These are phyloP conservation scores for Apis cerana DNA, from an alignment of 1,140 invertebrate species.

Conservation along the genomic window DNA sequence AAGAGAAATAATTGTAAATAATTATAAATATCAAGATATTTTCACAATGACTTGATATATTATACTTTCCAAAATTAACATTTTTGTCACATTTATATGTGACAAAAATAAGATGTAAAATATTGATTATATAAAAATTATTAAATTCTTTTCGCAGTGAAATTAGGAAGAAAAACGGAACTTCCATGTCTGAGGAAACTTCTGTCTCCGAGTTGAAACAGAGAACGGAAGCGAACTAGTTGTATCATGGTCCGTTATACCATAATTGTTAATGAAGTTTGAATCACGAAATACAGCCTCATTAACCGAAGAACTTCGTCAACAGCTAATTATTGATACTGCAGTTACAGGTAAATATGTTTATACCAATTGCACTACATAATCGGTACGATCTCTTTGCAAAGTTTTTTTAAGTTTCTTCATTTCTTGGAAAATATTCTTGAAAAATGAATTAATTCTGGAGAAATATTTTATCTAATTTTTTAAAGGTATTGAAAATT, in stretches of 20 bases:
- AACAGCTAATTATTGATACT: neutral
- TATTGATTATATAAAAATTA: too few species aligned
- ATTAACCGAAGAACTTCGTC: neutral
- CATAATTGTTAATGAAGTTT: neutral
- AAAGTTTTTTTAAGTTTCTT: too few species aligned
- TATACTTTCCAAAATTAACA: too few species aligned
- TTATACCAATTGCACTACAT: neutral
- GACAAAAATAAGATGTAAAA: too few species aligned
- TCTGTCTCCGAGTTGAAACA: neutral
- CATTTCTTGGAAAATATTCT: too few species aligned
- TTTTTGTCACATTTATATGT: too few species aligned
- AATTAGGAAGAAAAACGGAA: slow-evolving; percentile 56
- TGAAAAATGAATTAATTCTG: too few species aligned
- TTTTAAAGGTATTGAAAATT: too few species aligned
- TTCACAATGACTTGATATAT: too few species aligned
- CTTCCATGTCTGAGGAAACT: slow-evolving; percentile 30
- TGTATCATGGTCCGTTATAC: neutral
- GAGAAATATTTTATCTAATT: too few species aligned
- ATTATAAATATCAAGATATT: too few species aligned
- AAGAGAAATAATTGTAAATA: too few species aligned
- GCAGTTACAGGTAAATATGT: neutral
- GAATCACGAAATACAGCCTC: neutral
- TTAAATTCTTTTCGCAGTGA: slow-evolving; percentile 6
- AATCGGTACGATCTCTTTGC: neutral
- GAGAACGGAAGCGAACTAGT: neutral